These are phyloP conservation scores for Liolophura sinensis DNA, from an alignment of 1,140 invertebrate genomes.

Conservation along the genomic window DNA sequence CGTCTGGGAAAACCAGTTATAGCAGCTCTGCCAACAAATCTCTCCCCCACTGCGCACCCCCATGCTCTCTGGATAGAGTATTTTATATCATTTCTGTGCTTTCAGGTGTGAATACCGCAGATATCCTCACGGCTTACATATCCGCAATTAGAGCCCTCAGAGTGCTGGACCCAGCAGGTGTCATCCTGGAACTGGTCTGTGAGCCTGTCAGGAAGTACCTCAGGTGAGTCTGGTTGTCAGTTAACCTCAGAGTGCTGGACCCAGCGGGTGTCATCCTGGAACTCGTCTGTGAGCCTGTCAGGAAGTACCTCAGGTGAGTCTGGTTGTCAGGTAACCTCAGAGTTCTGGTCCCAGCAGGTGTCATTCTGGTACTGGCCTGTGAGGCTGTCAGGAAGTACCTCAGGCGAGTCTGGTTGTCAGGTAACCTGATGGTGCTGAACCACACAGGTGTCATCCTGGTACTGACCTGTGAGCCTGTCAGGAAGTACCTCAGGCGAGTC, in stretches of 20 bases:
- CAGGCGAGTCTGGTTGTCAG: no score
- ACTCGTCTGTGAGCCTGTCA: constrained; percentile 91
- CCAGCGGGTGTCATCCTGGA: constrained; percentile 91
- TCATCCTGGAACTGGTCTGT: constrained; percentile 92
- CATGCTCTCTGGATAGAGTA: not conserved
- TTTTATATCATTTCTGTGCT: constrained; percentile 2
- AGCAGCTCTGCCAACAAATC: not conserved
- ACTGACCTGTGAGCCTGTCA: no score
- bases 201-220: constrained; percentile 81
- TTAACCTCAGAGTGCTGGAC: constrained; percentile 89
- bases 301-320: constrained; percentile 64
- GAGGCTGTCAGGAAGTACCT: no score
- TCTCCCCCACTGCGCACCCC: not conserved
- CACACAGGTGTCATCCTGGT: no score
- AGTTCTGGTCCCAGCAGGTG: no score
- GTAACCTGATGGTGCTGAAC: no score
- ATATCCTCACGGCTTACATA: constrained; percentile 96
- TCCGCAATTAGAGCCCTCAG: constrained; percentile 90
- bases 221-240: no score
- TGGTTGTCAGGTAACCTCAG: no score
- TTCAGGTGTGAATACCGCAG: constrained; percentile 91
- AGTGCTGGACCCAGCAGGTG: constrained; percentile 89
- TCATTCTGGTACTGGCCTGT: no score
- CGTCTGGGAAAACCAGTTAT: not conserved
- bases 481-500: no score